phyloP scores from a whole-genome alignment of 2,113 vertebrate species.

The Ptychochromis oligacanthus region DNA sequence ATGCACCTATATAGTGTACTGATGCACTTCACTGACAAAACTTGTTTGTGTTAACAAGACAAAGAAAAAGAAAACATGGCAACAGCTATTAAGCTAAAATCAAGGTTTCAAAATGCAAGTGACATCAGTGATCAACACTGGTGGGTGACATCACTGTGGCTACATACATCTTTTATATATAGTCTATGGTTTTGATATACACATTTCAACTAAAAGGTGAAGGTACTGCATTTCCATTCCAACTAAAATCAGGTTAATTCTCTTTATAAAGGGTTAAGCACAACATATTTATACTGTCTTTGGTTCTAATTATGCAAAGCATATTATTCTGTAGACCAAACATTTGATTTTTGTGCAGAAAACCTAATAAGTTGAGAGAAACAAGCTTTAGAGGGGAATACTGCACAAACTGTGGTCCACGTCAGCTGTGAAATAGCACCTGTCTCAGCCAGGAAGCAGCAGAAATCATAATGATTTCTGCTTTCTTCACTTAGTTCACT shows the following conservation, averaged over 20 bases:
- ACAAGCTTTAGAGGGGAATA: not conserved
- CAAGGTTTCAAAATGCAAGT: not conserved
- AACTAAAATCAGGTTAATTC: not conserved
- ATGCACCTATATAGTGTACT: not conserved
- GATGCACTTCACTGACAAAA: not conserved
- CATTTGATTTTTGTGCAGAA: not conserved
- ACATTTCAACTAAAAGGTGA: not conserved
- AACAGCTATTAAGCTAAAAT: not conserved
- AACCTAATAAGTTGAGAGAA: not conserved
- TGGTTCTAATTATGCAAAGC: not conserved
- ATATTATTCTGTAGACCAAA: not conserved
- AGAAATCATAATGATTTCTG: constrained; percentile 23
- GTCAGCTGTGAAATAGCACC: constrained; percentile 14
- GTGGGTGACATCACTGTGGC: not conserved
- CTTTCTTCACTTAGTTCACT: constrained; percentile 24
- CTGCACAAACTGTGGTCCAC: not conserved
- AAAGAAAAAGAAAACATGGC: not conserved
- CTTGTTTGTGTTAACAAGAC: not conserved
- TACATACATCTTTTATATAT: no score
- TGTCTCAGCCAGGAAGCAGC: constrained; percentile 18
- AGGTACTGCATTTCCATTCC: not conserved
- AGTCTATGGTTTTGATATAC: not conserved
- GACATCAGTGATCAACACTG: no score
- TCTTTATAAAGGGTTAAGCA: not conserved
- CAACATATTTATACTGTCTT: not conserved